Base-by-base conservation (phyloP, 2,113 vertebrate species). In the Glaucidium brasilianum region DNA sequence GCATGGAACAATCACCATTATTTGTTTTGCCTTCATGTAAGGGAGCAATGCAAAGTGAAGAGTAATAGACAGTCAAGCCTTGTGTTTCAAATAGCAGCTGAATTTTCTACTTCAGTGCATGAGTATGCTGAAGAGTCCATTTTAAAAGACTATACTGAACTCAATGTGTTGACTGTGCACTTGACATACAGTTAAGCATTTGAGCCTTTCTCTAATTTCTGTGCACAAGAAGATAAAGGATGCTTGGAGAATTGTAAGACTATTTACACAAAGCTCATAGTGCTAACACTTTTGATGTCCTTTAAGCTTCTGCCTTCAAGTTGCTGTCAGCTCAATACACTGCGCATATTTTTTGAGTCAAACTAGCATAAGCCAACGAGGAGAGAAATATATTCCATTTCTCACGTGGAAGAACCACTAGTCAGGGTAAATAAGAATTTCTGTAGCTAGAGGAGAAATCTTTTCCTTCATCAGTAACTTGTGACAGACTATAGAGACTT, bases 261-360 rank as follows among this genome's bases (percentile, higher is more conserved):
- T 93, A 20, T 89, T 87, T 87, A 88, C 85, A 88, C 66, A 76
- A 71, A 88, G 88, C 90, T 85, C 73, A 67, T 37, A 74, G n/a
- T 81, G 63, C 63, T 74, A 91, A 80, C 23, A 19, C 49, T 84
- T 92, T 29, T 77, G 59, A 74, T 85, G 66, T 89, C 49, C 52
- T 81, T 78, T 92, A 84, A 93, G 60, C 81, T 94, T 87, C 60
- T 95, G 56, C 77, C 68, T 91, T 58, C 73, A 34, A 50, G 85
- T 71, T 17, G 12, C 53, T 93, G 85, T 88, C 56, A 72, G 47
- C 62, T 59, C 85, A 88, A 75, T 67, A 52, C 55, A 41, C 22
- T 67, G 69, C 50, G 39, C 20, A 10, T 14, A 9, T 67, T 92
- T 77, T 85, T 64, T 50, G 37, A 91, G 68, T 67, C 29, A 66